These are phyloP conservation scores for Taenioides sp. DNA, from an alignment of 2,797 vertebrate genomes.

Conservation along the genomic window DNA sequence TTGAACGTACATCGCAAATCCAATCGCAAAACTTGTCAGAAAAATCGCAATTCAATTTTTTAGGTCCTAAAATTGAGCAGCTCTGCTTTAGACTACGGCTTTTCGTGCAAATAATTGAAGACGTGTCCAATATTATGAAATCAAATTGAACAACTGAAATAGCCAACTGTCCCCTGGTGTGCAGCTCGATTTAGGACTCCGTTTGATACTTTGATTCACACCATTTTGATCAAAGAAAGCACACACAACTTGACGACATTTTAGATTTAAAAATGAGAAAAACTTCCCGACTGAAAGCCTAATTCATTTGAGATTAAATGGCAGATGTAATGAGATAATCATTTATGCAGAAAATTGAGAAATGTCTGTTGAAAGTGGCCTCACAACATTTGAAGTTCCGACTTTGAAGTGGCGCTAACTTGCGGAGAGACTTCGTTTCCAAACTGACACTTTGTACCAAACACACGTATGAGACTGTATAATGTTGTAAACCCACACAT, in stretches of 20 bases:
- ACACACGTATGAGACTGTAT: not conserved
- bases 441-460: slow-evolving; percentile 1
- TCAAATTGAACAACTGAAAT: not conserved
- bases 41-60: no score
- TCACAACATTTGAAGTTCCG: not conserved
- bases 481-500: not conserved
- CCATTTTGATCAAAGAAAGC: not conserved
- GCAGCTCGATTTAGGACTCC: not conserved
- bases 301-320: slow-evolving; percentile 27
- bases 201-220: not conserved
- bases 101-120: not conserved
- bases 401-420: slow-evolving; percentile 24
- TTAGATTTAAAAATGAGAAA: not conserved
- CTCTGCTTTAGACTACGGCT: no score
- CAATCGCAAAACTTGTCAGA: no score
- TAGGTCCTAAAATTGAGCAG: no score
- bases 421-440: slow-evolving; percentile 15
- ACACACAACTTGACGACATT: not conserved
- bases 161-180: not conserved
- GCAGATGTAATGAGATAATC: slow-evolving; percentile 22
- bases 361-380: slow-evolving; percentile 15
- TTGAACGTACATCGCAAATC: no score
- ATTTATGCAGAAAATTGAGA: slow-evolving; percentile 14
- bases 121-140: not conserved
- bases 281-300: slow-evolving; percentile 6